phyloP scores from a whole-genome alignment of 2,113 vertebrate genomes.

The Manacus vitellinus region DNA sequence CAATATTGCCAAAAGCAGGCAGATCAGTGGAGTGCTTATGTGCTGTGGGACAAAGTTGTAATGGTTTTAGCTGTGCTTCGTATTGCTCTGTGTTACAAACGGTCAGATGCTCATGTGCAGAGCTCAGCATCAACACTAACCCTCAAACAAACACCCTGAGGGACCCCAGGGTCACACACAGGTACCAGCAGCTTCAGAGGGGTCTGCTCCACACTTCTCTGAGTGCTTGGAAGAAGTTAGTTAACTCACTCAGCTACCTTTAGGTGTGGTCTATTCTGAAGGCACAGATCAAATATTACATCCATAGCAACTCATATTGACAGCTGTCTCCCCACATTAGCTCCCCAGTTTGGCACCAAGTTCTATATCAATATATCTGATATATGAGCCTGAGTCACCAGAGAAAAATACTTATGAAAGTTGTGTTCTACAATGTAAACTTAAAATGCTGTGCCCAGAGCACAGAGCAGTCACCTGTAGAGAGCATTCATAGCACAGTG shows the following conservation, averaged over 20 bases:
- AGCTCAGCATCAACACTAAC: neutral
- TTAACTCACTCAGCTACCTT: neutral
- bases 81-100: neutral
- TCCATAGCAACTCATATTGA: neutral
- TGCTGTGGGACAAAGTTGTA: neutral
- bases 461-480: neutral
- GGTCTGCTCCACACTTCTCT: neutral
- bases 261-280: neutral
- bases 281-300: neutral
- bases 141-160: neutral
- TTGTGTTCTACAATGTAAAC: neutral
- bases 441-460: neutral
- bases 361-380: neutral
- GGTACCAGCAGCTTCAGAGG: neutral
- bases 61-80: neutral
- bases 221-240: neutral
- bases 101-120: fast-evolving
- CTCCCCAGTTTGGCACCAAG: neutral
- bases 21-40: neutral
- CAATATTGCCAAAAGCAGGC: neutral
- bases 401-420: neutral
- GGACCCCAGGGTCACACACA: neutral
- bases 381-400: fast-evolving
- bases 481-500: no score
- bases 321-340: neutral